phyloP scores from a whole-genome alignment of 2,797 vertebrate species.

The Rhodeus uyekii region DNA sequence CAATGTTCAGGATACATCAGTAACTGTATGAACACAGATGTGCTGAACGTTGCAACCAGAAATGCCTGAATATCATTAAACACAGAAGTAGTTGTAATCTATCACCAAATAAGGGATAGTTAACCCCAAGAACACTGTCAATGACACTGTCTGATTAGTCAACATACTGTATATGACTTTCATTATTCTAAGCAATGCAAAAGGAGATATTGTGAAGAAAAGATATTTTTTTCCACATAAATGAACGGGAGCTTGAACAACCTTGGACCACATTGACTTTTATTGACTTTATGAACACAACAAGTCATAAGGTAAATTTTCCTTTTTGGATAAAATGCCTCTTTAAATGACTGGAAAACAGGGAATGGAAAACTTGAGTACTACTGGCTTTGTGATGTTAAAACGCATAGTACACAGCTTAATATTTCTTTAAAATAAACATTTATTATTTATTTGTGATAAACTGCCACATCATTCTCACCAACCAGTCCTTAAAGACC shows the following conservation, averaged over 20 bases:
- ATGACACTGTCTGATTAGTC: no score
- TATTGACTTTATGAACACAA: background rate
- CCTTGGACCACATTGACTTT: background rate
- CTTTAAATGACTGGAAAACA: background rate
- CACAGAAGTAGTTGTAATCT: no score
- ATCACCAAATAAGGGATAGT: background rate
- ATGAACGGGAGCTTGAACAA: background rate
- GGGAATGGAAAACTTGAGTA: background rate
- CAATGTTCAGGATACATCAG: no score
- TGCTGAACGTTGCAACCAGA: no score
- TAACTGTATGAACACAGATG: no score
- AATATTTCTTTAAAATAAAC: background rate
- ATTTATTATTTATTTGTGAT: background rate
- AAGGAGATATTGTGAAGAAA: background rate
- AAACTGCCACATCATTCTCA: conserved; percentile 20
- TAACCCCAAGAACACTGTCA: background rate
- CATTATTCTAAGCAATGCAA: background rate
- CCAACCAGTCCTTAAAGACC: background rate
- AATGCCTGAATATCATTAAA: no score
- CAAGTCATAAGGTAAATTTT: background rate
- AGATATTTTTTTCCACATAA: background rate
- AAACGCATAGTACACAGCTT: background rate
- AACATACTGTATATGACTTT: background rate
- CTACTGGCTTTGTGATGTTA: background rate
- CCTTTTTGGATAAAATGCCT: background rate